Evolutionary conservation across 1,140 invertebrate genomes (phyloP).

Genomic region (Stegodyphus dumicola): DNA sequence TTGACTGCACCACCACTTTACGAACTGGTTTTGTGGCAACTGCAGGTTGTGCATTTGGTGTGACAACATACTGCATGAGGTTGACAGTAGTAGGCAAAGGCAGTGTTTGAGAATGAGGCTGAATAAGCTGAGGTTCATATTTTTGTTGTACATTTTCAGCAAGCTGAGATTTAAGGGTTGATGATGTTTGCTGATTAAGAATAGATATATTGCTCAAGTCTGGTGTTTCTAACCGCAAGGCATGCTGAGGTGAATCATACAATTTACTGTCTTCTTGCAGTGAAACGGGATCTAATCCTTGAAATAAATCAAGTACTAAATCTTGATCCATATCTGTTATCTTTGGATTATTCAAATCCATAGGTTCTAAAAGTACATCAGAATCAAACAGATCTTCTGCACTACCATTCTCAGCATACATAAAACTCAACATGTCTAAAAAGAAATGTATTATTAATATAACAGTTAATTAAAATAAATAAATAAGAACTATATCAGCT

Average conservation of each 20-base stretch:
- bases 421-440: constrained; percentile 49
- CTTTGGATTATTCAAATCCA: constrained; percentile 19
- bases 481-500: not conserved
- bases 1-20: constrained; percentile 30
- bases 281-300: constrained; percentile 7
- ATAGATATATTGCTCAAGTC: constrained; percentile 18
- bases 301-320: constrained; percentile 26
- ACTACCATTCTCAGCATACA: constrained; percentile 28
- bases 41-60: constrained; percentile 8
- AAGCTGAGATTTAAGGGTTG: constrained; percentile 21
- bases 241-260: constrained; percentile 42
- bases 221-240: not conserved
- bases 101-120: constrained; percentile 5
- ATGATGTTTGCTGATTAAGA: not conserved
- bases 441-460: not conserved
- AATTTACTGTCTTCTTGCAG: constrained; percentile 24
- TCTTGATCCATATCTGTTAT: constrained; percentile 40
- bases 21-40: constrained; percentile 18
- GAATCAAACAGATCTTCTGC: constrained; percentile 20
- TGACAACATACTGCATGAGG: constrained; percentile 34
- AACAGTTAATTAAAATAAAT: not conserved
- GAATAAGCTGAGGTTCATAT: constrained; percentile 25
- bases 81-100: constrained; percentile 14
- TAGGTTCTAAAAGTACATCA: constrained; percentile 37
- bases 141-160: constrained; percentile 30